Evolutionary conservation across 2,797 vertebrate species (phyloP).

Genomic region (Chlorospingus semifuscus): DNA sequence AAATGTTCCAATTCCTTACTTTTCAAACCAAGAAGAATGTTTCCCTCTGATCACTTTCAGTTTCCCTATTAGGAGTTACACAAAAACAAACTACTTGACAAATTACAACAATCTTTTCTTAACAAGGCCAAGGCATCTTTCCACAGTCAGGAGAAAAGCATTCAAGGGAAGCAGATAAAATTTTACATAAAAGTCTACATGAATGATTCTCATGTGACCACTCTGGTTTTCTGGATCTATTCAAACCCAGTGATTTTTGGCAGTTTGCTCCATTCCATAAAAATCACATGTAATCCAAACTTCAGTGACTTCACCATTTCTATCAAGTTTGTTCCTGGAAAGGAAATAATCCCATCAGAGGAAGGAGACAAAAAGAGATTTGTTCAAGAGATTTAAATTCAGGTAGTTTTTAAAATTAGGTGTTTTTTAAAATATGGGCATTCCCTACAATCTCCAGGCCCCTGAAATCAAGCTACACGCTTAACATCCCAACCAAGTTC

Average conservation of each 20-base stretch:
- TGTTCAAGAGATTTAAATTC: neutral
- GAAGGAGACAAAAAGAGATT: neutral
- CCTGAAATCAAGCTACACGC: neutral
- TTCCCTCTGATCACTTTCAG: neutral
- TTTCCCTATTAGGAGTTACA: neutral
- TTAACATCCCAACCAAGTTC: neutral
- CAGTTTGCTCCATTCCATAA: neutral
- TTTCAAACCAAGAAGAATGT: neutral
- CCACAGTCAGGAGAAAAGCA: neutral
- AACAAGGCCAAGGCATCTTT: neutral
- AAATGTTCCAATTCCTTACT: neutral
- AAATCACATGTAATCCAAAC: neutral
- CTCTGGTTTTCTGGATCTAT: neutral
- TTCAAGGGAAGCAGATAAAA: neutral
- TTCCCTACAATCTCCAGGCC: neutral
- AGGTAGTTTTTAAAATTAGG: neutral
- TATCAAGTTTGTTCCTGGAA: neutral
- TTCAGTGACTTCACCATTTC: neutral
- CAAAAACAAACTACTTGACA: neutral
- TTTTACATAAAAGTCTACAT: neutral
- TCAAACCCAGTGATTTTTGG: neutral
- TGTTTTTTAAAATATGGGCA: neutral
- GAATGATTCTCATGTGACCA: neutral
- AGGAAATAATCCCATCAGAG: neutral
- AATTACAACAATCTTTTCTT: neutral